These are phyloP conservation scores for Biston stratarius DNA, from an alignment of 2,888 invertebrate species.

Conservation along the genomic window DNA sequence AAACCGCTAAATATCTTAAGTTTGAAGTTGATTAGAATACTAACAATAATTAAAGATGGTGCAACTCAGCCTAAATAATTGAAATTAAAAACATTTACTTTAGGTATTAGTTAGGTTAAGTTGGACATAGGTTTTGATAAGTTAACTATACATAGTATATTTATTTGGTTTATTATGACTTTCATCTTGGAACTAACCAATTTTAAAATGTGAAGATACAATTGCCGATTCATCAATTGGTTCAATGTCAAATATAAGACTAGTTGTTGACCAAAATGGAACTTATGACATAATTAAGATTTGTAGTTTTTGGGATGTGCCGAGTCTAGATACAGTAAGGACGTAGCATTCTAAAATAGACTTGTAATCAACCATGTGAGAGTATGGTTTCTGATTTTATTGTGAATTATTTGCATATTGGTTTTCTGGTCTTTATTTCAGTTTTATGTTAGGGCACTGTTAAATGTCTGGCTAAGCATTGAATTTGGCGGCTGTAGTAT, in stretches of 20 bases:
- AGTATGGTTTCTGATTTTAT: slow-evolving; percentile 6
- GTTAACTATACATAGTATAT: slow-evolving; percentile 21
- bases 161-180: slow-evolving; percentile 39
- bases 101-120: slow-evolving; percentile 37
- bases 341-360: slow-evolving; percentile 17
- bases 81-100: slow-evolving; percentile 16
- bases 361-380: slow-evolving; percentile 7
- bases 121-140: slow-evolving; percentile 42
- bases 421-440: slow-evolving; percentile 3
- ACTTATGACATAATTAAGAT: slow-evolving; percentile 69
- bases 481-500: slow-evolving; percentile 11
- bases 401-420: slow-evolving; percentile 8
- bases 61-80: slow-evolving; percentile 8
- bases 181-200: slow-evolving; percentile 4
- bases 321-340: slow-evolving; percentile 14
- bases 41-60: slow-evolving; percentile 6
- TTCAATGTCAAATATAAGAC: slow-evolving; percentile 40
- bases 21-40: neutral
- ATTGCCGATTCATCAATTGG: slow-evolving; percentile 31
- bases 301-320: slow-evolving; percentile 44
- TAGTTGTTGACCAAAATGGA: slow-evolving; percentile 70
- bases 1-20: neutral
- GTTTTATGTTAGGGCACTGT: slow-evolving; percentile 11
- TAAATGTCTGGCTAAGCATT: slow-evolving; percentile 15
- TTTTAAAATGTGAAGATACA: slow-evolving; percentile 8